Evolutionary conservation across 2,797 vertebrate genomes (phyloP), one percentile per base, ranked within the genome.

Genomic region (Selene dorsalis): DNA sequence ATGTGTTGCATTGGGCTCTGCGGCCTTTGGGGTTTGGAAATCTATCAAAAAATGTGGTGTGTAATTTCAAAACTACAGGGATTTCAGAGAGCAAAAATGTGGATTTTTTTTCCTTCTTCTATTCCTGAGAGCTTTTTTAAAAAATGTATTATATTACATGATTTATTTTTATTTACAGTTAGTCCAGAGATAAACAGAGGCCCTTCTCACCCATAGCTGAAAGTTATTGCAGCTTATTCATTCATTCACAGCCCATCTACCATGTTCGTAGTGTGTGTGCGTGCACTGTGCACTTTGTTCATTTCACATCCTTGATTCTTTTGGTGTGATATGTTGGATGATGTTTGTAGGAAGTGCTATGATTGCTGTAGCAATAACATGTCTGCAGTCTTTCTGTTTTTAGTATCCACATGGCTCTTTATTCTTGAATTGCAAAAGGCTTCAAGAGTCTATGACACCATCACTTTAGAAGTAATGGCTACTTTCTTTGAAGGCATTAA

Each of bases 41-140:
- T 69, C 39, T 53, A 69, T 84, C 74, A 72, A 67, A 80, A 79
- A 69, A 57, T 1, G 4, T n/a, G 39, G 48, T 53, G 68, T 78
- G 56, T 67, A 67, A 82, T 80, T 80, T 80, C n/a, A 79, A 66
- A 89, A 83, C 60, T 57, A 64, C 69, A 69, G 56, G 16, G 62
- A 80, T 62, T 41, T 69, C 55, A 63, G 52, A 28, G 45, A 70
- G 65, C n/a, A 63, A 60, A 62, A 60, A 69, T 65, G 20, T 50
- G 5, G 32, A 39, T 53, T 35, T 68, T 43, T 53, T 43, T 68
- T 20, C 32, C 32, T 8, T 8, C 32, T 10, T 59, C 13, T 35
- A 10, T 74, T 77, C 18, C 0, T 39, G 38, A 16, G 56, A 81
- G 5, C 32, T 72, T 80, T 28, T 86, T 74, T 75, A n/a, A n/a